phyloP scores from a whole-genome alignment of 2,797 vertebrate species.

The Xenops minutus region DNA sequence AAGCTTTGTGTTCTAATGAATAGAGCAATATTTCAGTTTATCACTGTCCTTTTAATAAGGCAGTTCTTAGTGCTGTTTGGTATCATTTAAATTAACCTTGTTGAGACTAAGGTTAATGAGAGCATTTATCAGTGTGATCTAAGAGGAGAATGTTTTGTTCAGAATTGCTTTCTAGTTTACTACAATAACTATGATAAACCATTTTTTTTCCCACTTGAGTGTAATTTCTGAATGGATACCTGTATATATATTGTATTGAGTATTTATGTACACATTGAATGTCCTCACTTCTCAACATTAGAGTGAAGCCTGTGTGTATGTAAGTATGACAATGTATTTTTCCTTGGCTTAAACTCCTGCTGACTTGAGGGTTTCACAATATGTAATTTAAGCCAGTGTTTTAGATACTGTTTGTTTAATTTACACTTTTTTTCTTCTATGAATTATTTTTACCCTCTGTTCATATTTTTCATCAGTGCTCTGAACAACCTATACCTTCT shows the following conservation, averaged over 20 bases:
- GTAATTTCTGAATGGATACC: background rate
- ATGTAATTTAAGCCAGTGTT: background rate
- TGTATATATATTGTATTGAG: background rate
- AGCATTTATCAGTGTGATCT: background rate
- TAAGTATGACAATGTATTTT: background rate
- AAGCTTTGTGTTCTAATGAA: background rate
- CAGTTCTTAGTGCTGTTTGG: background rate
- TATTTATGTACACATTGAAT: background rate
- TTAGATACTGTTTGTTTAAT: background rate
- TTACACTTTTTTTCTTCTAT: background rate
- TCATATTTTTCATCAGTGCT: background rate
- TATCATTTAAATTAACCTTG: conserved; percentile 25
- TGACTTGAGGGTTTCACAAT: background rate
- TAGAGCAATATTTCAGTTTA: background rate
- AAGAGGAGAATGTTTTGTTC: background rate
- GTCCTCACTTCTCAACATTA: background rate
- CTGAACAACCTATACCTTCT: background rate
- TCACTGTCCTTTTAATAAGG: background rate
- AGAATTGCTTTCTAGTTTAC: background rate
- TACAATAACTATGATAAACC: background rate
- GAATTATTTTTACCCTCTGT: background rate
- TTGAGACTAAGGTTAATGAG: conserved; percentile 12
- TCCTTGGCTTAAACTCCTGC: background rate
- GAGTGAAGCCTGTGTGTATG: background rate
- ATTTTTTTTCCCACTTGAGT: background rate